These are phyloP conservation scores for Paratilapia polleni DNA, from an alignment of 2,113 vertebrate genomes.

Conservation along the genomic window DNA sequence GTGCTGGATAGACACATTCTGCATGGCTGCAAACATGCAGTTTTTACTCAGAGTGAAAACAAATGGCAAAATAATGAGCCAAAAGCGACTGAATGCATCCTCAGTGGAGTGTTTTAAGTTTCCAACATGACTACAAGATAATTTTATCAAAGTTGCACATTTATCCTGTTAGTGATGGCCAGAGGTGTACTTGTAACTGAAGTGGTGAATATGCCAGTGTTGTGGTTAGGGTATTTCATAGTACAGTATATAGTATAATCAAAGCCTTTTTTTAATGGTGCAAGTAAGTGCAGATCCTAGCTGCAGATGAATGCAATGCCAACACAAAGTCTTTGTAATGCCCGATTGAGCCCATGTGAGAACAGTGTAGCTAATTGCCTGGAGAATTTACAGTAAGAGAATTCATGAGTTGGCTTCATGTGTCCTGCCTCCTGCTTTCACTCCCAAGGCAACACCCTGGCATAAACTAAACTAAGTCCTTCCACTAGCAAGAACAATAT, in stretches of 20 bases:
- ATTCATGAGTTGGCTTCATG: not conserved
- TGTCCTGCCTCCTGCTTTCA: not conserved
- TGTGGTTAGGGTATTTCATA: too few species aligned
- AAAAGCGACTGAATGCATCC: too few species aligned
- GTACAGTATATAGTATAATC: not conserved
- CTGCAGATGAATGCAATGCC: not conserved
- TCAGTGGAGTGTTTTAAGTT: too few species aligned
- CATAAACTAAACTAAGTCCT: not conserved
- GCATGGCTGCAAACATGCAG: conserved; percentile 47
- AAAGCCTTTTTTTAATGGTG: not conserved
- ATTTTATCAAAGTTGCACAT: conserved; percentile 22
- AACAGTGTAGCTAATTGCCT: too few species aligned
- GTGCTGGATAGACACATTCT: conserved; percentile 67
- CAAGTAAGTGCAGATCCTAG: not conserved
- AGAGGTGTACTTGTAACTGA: too few species aligned
- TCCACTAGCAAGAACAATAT: not conserved
- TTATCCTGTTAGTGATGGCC: too few species aligned
- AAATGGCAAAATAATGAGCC: not conserved
- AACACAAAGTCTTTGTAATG: not conserved
- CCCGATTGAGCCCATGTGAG: not conserved
- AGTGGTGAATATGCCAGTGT: too few species aligned
- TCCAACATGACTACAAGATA: not conserved
- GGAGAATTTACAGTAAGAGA: too few species aligned
- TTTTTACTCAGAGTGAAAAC: conserved; percentile 8
- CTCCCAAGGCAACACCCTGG: not conserved